Base-by-base conservation (phyloP, 2,797 vertebrate genomes). In the Danio jaintianensis region DNA sequence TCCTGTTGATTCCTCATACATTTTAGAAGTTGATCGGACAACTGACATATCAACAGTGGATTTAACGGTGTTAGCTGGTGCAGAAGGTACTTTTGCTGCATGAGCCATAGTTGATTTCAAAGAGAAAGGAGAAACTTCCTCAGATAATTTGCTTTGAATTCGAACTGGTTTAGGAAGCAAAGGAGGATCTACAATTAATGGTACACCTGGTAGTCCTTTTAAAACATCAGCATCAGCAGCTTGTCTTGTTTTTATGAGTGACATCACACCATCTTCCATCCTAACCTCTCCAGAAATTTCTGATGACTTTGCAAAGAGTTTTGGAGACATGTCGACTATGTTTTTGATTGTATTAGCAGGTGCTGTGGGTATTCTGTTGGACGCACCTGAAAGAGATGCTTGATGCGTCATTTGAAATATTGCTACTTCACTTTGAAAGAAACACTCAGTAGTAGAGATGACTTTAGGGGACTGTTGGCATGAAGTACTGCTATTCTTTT, bases 321-420 rank as follows among this genome's bases (percentile, higher is more conserved):
- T 93, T 84, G 86, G 82, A 69, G 92, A 93, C 93, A 93, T 93
- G 64, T 93, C 90, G 52, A 93, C 20, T 16, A 88, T 88, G 47
- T 77, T 18, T 16, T 55, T 77, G 16, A 81, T 67, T 63, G 69
- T 40, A 55, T 74, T 73, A 63, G 75, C 75, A 68, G 76, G 82
- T 58, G 82, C 61, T 75, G 79, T 70, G 10, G 56, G 43, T 53
- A 67, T 47, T 72, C 58, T 79, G 36, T 13, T 40, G 18, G 50
- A 7, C 9, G 40, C 12, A 43, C 43, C 64, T 64, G 52, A 70
- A 58, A 68, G 0, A 77, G 52, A 67, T 38, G 66, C 47, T 16
- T 79, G 53, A 13, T 4, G 29, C 67, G 20, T 20, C 6, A 29
- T 73, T 48, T 48, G 22, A 29, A 76, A 18, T 64, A 20, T 50